Base-by-base conservation (phyloP, 2,797 vertebrate genomes). In the Dermochelys coriacea region DNA sequence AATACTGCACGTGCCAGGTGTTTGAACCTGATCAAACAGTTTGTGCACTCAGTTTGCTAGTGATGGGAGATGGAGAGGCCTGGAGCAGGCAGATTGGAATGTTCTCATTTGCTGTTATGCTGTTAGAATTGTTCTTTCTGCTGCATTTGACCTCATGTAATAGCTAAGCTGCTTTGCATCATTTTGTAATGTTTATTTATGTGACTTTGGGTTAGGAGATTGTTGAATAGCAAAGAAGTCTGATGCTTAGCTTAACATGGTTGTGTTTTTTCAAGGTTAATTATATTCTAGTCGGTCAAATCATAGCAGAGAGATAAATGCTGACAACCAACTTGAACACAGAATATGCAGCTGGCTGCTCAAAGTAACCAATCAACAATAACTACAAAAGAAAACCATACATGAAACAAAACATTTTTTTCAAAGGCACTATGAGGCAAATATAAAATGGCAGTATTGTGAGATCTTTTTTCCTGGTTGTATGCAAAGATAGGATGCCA, bases 161-260 rank as follows among this genome's bases (percentile, higher is more conserved):
- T 0, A 0, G 41, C 68, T 50, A 8, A 45, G 52, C 23, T 1
- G 9, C 52, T 27, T 1, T 0, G 37, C 41, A 77, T 51, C 61
- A 93, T 47, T 86, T 59, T 59, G 31, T 49, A 57, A 92, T 47
- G 37, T 34, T 12, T 37, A 52, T 89, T 61, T 78, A 41, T 74
- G 75, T 21, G 54, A 0, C 79, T 92, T 92, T 75, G 37, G 25
- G 25, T 19, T 49, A 55, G 52, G 52, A 94, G 95, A 78, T 83
- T 41, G 57, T 74, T 90, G 61, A 93, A 93, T 80, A 93, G 31
- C 21, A 84, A 94, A 94, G 64, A 84, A 84, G 80, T 85, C n/a
- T 49, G 84, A 1, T 16, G 19, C 19, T 5, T 55, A 41, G 19
- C 79, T 91, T 94, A 37, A 68, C 59, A 47, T n/a, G 19, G 59